Conservation (phyloP, 2,797 vertebrate genomes). For the Malacoctenus gilli region DNA sequence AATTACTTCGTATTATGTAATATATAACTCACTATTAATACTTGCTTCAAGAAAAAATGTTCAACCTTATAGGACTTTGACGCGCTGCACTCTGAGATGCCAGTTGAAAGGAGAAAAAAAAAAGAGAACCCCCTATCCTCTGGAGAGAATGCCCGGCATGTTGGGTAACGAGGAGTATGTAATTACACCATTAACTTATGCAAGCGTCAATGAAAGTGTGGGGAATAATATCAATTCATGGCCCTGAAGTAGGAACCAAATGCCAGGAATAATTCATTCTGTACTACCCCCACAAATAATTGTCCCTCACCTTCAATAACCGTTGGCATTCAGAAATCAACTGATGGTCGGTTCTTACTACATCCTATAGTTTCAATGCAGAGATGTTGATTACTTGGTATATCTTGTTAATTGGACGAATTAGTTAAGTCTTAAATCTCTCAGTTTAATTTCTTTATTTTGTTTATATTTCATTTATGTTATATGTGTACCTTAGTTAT, state of each 20-base stretch:
- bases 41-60: slow-evolving; percentile 5
- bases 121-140: slow-evolving; percentile 1
- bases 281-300: slow-evolving; percentile 1
- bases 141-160: slow-evolving; percentile 41
- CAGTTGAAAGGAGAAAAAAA: slow-evolving; percentile 25
- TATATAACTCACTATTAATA: too few relatives aligned
- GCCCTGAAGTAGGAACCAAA: slow-evolving; percentile 49
- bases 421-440: background rate
- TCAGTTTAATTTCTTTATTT: too few relatives aligned
- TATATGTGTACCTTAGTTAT: too few relatives aligned
- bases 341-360: slow-evolving; percentile 36
- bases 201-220: background rate
- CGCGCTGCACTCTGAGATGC: slow-evolving; percentile 20
- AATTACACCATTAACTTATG: slow-evolving; percentile 44
- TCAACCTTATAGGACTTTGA: background rate
- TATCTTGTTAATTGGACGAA: background rate
- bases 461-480: too few relatives aligned
- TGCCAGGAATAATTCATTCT: slow-evolving; percentile 53
- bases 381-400: background rate
- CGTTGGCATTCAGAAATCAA: background rate
- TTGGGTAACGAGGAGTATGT: background rate
- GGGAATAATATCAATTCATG: background rate
- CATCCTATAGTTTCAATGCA: too few relatives aligned
- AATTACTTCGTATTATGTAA: too few relatives aligned
- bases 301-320: slow-evolving; percentile 40